phyloP scores from a whole-genome alignment of 2,888 invertebrate genomes.

The Stramonita haemastoma region DNA sequence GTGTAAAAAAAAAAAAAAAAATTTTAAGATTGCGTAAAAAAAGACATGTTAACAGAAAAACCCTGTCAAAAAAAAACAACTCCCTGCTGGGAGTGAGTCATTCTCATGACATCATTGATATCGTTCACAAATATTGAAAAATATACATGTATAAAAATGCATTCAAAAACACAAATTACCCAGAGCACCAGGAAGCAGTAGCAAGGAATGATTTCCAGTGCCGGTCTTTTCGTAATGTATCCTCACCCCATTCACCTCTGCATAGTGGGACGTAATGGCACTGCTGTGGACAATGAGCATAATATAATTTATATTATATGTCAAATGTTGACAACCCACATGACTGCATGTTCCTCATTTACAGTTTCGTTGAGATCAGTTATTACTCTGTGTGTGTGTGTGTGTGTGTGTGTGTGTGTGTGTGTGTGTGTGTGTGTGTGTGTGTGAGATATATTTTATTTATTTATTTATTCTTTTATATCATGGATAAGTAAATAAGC shows the following conservation, averaged over 20 bases:
- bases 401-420: too few species aligned
- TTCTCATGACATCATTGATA: neutral
- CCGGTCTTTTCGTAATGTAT: constrained; percentile 84
- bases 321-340: too few species aligned
- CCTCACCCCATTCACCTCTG: constrained; percentile 80
- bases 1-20: neutral
- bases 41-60: neutral
- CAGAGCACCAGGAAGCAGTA: constrained; percentile 89
- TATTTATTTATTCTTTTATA: too few species aligned
- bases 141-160: neutral
- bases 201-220: constrained; percentile 81
- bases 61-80: neutral
- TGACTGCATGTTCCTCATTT: too few species aligned
- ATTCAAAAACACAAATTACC: constrained; percentile 77
- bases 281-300: neutral
- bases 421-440: too few species aligned
- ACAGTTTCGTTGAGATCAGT: too few species aligned
- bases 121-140: too few species aligned
- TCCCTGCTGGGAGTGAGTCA: neutral
- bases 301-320: neutral
- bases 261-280: constrained; percentile 16
- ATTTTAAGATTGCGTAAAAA: neutral
- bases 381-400: too few species aligned
- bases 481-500: too few species aligned
- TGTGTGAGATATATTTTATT: too few species aligned